phyloP scores from a whole-genome alignment of 2,888 invertebrate species.

The Standfussiana lucernea region DNA sequence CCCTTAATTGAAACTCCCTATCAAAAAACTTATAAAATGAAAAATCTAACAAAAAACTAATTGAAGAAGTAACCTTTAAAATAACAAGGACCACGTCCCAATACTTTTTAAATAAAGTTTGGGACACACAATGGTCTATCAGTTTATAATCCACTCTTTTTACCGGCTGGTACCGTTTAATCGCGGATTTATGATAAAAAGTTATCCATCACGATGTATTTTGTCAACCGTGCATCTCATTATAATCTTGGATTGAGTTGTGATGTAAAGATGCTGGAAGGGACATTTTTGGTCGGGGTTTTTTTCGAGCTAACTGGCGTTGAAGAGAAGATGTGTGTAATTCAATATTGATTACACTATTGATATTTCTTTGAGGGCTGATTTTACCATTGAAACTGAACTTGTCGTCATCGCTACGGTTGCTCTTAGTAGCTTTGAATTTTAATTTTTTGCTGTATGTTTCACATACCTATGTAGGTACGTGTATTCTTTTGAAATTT shows the following conservation, averaged over 20 bases:
- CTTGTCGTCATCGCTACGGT: not conserved
- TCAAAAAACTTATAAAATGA: slow-evolving; percentile 11
- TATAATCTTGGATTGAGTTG: slow-evolving; percentile 70
- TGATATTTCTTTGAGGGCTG: not conserved
- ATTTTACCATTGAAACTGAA: not conserved
- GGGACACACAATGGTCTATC: slow-evolving; percentile 73
- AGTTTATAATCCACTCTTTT: slow-evolving; percentile 77
- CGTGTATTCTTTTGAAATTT: not conserved
- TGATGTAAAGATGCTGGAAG: slow-evolving; percentile 50
- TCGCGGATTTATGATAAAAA: slow-evolving; percentile 80
- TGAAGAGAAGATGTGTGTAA: not conserved
- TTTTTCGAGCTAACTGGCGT: not conserved
- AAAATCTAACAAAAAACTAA: slow-evolving; percentile 47
- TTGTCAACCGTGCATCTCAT: slow-evolving; percentile 87
- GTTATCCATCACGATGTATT: slow-evolving; percentile 77
- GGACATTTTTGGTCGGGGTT: not conserved
- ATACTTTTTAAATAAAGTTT: slow-evolving; percentile 66
- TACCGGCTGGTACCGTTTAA: slow-evolving; percentile 75
- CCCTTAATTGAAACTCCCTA: slow-evolving; percentile 38
- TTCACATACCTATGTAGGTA: not conserved
- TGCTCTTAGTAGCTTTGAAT: not conserved
- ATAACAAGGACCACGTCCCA: slow-evolving; percentile 76
- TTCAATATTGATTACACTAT: not conserved
- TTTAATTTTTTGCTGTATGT: not conserved
- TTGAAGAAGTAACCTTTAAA: slow-evolving; percentile 51